These are phyloP conservation scores for Scotopteryx bipunctaria DNA, from an alignment of 2,888 invertebrate genomes.

Conservation along the genomic window DNA sequence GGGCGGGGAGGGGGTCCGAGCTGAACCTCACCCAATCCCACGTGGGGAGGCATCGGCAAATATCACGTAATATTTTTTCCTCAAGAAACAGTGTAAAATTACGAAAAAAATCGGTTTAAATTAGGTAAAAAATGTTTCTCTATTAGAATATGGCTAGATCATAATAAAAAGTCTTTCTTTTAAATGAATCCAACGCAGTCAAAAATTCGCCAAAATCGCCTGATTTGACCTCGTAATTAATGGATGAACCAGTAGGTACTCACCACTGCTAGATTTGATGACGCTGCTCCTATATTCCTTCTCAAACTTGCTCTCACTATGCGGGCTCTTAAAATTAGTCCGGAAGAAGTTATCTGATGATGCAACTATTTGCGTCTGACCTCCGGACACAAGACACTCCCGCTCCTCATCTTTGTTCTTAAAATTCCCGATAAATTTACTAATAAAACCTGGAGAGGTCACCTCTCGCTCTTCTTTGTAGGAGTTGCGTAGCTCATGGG, in stretches of 20 bases:
- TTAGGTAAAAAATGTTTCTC: too few species aligned
- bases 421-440: constrained; percentile 76
- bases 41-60: too few species aligned
- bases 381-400: constrained; percentile 63
- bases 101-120: too few species aligned
- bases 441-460: constrained; percentile 70
- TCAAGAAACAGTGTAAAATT: too few species aligned
- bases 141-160: too few species aligned
- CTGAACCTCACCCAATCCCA: too few species aligned
- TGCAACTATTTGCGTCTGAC: constrained; percentile 68
- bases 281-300: constrained; percentile 71
- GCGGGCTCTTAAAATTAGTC: constrained; percentile 74
- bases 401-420: constrained; percentile 72
- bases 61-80: too few species aligned
- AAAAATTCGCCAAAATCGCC: neutral
- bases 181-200: too few species aligned
- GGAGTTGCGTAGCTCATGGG: constrained; percentile 63
- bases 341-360: constrained; percentile 78
- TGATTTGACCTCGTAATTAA: neutral
- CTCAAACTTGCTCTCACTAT: constrained; percentile 60
- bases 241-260: constrained; percentile 48
- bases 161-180: too few species aligned
- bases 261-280: constrained; percentile 70
- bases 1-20: too few species aligned
- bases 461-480: constrained; percentile 60